A percentile compares a stretch with the other conserved stretches of the same genome.
phyloP scores from a whole-genome alignment of 2,113 vertebrate species.

The Felis catus region F.catus_Fca126_mat1.0 CM031412.1:140159501-140160000 shows the following conservation, averaged over 20 bases:
- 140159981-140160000: neutral
- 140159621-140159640: neutral
- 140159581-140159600: neutral
- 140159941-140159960: neutral
- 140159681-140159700: neutral
- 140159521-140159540: neutral
- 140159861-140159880: neutral
- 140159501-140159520: neutral
- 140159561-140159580: constrained; percentile 10
- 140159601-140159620: neutral
- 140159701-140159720: neutral
- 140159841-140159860: neutral
- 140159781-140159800: neutral
- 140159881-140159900: neutral
- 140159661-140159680: neutral
- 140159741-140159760: neutral
- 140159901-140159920: neutral
- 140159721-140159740: neutral
- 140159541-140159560: neutral
- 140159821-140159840: neutral
- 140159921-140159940: neutral
- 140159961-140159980: neutral
- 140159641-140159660: neutral
- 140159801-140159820: neutral
- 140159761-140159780: neutral